A percentile compares a stretch with the other conserved stretches of the same genome.
Evolutionary conservation across 2,113 vertebrate species (phyloP).

Genomic region (Canis aureus): DNA sequence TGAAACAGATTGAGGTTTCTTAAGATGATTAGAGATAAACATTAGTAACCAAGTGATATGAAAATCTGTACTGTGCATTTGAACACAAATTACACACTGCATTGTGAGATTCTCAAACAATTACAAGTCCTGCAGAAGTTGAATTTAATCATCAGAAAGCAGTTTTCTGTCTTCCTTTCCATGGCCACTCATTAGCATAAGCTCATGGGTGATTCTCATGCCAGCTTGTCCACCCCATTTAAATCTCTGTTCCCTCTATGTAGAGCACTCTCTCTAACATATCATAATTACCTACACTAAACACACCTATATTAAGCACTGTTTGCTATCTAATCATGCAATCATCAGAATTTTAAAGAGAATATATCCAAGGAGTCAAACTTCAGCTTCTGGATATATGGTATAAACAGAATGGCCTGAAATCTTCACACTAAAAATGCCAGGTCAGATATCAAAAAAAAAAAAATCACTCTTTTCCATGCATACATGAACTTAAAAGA

Average conservation of each 20-base stretch:
- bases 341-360: not conserved
- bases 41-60: not conserved
- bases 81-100: not conserved
- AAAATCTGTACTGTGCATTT: not conserved
- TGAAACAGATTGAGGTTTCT: constrained; percentile 19
- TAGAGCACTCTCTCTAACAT: too few species aligned
- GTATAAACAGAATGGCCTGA: not conserved
- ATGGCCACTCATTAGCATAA: not conserved
- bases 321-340: not conserved
- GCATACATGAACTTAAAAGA: not conserved
- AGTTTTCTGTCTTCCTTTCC: not conserved
- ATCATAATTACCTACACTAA: too few species aligned
- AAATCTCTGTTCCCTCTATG: too few species aligned
- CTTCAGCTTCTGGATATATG: not conserved
- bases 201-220: not conserved
- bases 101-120: not conserved
- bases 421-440: not conserved
- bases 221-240: not conserved
- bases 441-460: not conserved
- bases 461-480: not conserved
- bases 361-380: not conserved
- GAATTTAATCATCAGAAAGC: not conserved
- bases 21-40: constrained; percentile 9
- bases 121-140: not conserved
- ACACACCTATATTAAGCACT: too few species aligned